phyloP scores from a whole-genome alignment of 1,140 invertebrate genomes.

The Gryllus bimaculatus region DNA sequence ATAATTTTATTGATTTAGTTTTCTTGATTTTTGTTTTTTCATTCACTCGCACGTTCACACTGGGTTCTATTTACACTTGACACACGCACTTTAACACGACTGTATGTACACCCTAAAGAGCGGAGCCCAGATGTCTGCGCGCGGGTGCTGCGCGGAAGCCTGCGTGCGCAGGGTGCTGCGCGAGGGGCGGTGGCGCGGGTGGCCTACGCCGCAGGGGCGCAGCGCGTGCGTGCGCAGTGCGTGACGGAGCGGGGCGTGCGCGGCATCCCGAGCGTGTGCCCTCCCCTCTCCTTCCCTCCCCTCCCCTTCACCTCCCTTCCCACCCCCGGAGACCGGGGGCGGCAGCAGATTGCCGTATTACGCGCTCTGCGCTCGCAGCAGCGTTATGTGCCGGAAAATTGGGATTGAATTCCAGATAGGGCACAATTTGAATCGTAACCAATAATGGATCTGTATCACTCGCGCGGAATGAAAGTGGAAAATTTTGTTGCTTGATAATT shows the following conservation, averaged over 20 bases:
- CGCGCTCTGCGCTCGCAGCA: no score
- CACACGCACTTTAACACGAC: no score
- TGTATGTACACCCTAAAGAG: no score
- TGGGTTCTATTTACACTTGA: no score
- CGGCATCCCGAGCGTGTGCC: not conserved
- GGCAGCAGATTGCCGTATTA: not conserved
- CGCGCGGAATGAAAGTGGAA: not conserved
- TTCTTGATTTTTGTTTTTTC: no score
- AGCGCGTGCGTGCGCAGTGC: not conserved
- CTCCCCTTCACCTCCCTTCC: no score
- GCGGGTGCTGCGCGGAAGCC: not conserved
- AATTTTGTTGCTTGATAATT: conserved; percentile 6
- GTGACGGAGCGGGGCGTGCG: not conserved
- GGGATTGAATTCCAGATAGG: not conserved
- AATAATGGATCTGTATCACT: not conserved
- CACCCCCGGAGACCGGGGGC: no score
- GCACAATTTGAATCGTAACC: not conserved
- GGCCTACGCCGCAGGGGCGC: not conserved
- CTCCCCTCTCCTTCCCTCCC: no score
- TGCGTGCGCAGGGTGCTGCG: not conserved
- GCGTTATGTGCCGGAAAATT: not conserved
- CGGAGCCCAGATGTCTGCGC: not conserved
- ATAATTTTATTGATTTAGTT: no score
- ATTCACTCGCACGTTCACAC: no score
- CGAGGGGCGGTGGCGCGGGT: not conserved